Evolutionary conservation across 1,140 invertebrate species (phyloP), one percentile per base, ranked within the genome.

Genomic region (Asobara japonica): DNA sequence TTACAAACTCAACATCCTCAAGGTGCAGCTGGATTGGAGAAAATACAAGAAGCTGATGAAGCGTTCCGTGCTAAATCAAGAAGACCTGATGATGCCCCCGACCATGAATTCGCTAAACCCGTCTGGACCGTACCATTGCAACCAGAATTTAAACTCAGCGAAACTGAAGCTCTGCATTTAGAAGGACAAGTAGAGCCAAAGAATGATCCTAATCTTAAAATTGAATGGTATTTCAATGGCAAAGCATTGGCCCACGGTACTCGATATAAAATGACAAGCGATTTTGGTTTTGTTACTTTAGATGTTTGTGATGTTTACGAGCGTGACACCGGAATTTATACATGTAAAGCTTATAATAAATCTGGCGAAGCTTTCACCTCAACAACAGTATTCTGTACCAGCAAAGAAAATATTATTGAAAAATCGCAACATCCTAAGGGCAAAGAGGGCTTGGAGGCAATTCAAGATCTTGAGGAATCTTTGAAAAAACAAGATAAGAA

Each of bases 171-270:
- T 1, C 90, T 98, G 31, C 95, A 97, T 85, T 89, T 99, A 71
- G 96, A 99, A 87, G 96, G 94, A 60, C 94, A 95, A 81, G 95
- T 98, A 5, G 95, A 97, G 86, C 98, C 98, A 0, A 96, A 98
- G 84, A 94, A 97, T 83, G 98, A 99, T 90, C 98, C 98, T 2
- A 94, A 97, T 80, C 89, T 97, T n/a, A 94, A 93, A 78, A 94
- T 97, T 70, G 96, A 97, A 87, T 97, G 95, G 96, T 97, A 95
- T 84, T 95, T 97, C 79, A 97, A 97, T 82, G 95, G 96, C 36
- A 96, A 96, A 88, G 88, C 92, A 30, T 85, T 97, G 20, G 93
- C 94, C 76, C 93, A 95, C 82, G 95, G 93, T 75, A 93, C 94
- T 5, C 88, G 95, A 67, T 97, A 95, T 82, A 96, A 95, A 83